Evolutionary conservation across 2,888 invertebrate genomes (phyloP), one percentile per base, ranked within the genome.

Genomic region (Mythimna pallens): DNA sequence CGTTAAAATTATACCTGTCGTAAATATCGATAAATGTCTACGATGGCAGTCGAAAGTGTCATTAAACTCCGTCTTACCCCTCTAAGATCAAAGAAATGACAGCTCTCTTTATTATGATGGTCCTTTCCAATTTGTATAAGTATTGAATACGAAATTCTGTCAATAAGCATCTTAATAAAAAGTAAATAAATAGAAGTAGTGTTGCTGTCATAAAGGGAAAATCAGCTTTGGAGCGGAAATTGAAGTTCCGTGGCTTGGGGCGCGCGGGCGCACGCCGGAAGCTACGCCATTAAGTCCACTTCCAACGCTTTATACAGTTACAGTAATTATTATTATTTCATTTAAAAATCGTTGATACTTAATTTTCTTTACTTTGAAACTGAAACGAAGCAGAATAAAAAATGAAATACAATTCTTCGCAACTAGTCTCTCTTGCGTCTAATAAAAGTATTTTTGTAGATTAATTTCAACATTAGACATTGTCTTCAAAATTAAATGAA

Each of bases 181-280:
- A 86, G 85, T 87, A 86, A 89, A 87, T 87, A 86, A 89, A 89
- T 86, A 87, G 80, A 85, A 87, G 83, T 86, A 84, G 88, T 86
- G 86, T 88, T 88, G 83, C 86, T 90, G 90, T 90, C 89, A 88
- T 92, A 91, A 93, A 92, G 89, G 90, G 89, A 92, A 93, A 94
- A 93, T 93, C 93, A 91, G 91, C 91, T 93, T 92, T 89, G 74
- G 86, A 88, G 79, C 93, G 94, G 94, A 95, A 95, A 95, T 95
- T 94, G 93, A 93, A 93, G 94, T 94, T 95, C 94, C 94, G 94
- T 86, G 86, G 91, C 93, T 86, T 80, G 88, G 81, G 82, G 87
- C 89, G 92, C 91, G 90, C 91, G 91, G 88, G 93, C 92, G 91
- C 93, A 92, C 86, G 68, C 89, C 93, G 93, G 93, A 93, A 87